Base-by-base conservation (phyloP, 2,113 vertebrate species). In the Lepisosteus osseus region DNA sequence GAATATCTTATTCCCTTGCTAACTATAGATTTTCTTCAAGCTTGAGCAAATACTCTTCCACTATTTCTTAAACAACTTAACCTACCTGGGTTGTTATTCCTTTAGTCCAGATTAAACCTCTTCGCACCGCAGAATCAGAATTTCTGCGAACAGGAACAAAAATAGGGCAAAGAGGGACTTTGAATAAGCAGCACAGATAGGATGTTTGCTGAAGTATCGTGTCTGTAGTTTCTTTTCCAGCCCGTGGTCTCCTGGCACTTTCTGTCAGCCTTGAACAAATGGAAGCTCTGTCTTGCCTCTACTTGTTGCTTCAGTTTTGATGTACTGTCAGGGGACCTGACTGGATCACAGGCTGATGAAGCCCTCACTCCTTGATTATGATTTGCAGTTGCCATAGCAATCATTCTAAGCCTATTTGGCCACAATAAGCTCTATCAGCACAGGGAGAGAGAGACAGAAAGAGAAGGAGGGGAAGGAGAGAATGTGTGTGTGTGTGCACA, bases 351-450 rank as follows among this genome's bases (percentile, higher is more conserved):
- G 77, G 64, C 79, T 74, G 77, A 81, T 84, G 84, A 85, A 83
- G 83, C 78, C 83, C 78, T 85, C 79, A 68, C 79, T 54, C 68
- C 83, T 77, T 72, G 83, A 81, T 81, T 82, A 85, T 76, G 76
- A 75, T 90, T 83, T 45, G 67, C 43, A 0, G 95, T 94, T 94
- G 88, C 91, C 83, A 79, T 91, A 77, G 94, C 67, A 87, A 95
- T 82, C 57, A 6, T 78, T 83, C 71, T 92, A 89, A 90, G 86
- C 88, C 88, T 82, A 77, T 80, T 88, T 79, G 82, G 83, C 73
- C 84, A 83, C 74, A 78, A 81, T 86, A 86, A 80, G 85, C 82
- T 83, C 86, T 81, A 88, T 87, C 86, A 80, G 45, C 81, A 85
- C 68, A 63, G 75, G 79, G 84, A 74, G 74, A 84, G 79, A 17